Evolutionary conservation across 2,113 vertebrate species (phyloP).

Genomic region (Turnix velox): DNA sequence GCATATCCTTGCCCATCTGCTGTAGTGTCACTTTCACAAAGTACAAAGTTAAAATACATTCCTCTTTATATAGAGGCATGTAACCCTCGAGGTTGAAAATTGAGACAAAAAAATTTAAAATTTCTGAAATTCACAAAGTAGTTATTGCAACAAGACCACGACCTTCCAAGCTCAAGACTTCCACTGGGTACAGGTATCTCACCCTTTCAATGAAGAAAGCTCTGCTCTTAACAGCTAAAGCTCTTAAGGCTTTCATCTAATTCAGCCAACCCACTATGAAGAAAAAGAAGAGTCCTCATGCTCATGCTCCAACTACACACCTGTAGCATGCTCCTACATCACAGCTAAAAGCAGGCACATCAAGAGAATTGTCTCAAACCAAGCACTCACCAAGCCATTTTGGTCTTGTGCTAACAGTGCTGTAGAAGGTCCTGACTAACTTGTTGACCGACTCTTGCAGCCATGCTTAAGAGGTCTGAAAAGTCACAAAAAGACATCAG

Average conservation of each 20-base stretch:
- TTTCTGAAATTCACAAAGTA: not conserved
- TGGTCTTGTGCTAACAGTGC: not conserved
- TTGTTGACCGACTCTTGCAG: not conserved
- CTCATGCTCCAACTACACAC: fast-evolving
- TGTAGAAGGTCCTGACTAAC: not conserved
- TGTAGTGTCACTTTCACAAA: not conserved
- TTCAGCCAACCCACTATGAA: not conserved
- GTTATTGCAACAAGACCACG: not conserved
- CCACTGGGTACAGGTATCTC: not conserved
- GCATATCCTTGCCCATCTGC: not conserved
- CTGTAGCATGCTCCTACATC: not conserved
- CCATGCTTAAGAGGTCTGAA: not conserved
- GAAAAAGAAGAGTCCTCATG: not conserved
- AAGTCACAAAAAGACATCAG: not conserved
- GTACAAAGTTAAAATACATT: not conserved
- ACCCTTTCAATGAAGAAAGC: not conserved
- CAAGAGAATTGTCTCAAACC: not conserved
- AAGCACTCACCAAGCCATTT: not conserved
- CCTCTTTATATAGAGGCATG: not conserved
- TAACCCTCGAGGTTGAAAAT: not conserved
- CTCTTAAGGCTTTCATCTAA: not conserved
- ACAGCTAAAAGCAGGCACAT: not conserved
- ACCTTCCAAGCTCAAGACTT: not conserved
- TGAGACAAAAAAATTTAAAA: not conserved
- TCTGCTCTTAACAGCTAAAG: not conserved